Percentiles rank a stretch among this genome's conserved stretches.
Evolutionary conservation across 2,888 invertebrate species (phyloP).

Genomic region (Drosophila phalerata): DNA sequence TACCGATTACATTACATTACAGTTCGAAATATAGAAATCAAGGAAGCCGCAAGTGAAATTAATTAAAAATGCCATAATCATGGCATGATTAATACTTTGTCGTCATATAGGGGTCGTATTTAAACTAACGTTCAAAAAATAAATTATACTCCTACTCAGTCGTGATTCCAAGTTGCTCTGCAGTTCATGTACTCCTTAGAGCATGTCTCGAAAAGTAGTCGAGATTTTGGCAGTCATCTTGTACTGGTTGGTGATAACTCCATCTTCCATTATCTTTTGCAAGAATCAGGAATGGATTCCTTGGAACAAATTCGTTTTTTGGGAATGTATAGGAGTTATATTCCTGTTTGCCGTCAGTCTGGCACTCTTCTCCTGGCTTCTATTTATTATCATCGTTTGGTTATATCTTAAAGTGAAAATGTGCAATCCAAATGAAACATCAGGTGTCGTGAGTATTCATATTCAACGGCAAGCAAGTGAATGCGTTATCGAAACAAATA

Average conservation of each 20-base stretch:
- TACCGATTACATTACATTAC: no score
- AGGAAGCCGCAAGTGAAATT: neutral
- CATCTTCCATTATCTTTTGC: neutral
- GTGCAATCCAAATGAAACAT: neutral
- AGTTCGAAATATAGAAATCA: neutral
- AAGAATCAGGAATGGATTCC: neutral
- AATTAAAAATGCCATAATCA: neutral
- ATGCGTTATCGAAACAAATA: neutral
- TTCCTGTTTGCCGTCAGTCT: neutral
- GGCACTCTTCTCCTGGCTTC: neutral
- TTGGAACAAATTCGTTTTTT: fast-evolving
- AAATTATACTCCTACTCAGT: neutral
- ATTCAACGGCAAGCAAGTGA: neutral
- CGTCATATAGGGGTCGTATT: neutral
- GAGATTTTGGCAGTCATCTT: neutral
- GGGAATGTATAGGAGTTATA: neutral
- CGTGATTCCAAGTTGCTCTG: neutral
- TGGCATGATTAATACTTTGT: neutral
- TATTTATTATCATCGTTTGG: neutral
- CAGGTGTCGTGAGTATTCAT: neutral
- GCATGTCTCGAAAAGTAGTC: neutral
- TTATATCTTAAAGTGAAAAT: neutral
- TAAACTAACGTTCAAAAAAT: neutral
- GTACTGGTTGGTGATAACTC: neutral
- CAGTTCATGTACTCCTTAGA: neutral